Evolutionary conservation across 2,797 vertebrate species (phyloP).

Genomic region (Coccyzus lansbergi): DNA sequence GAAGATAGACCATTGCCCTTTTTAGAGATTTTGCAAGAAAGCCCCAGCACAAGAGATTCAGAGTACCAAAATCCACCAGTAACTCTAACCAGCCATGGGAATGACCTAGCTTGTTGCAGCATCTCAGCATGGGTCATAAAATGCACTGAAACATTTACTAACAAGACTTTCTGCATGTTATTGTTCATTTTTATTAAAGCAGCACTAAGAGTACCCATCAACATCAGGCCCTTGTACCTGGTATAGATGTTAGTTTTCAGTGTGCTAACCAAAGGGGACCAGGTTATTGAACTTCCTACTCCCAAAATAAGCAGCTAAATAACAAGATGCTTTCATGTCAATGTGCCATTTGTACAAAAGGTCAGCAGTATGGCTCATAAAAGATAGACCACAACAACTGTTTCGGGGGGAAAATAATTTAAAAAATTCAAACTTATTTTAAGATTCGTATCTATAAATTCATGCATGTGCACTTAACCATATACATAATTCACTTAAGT

Average conservation of each 20-base stretch:
- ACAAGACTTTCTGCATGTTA: not conserved
- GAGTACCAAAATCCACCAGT: not conserved
- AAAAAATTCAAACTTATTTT: conserved; percentile 42
- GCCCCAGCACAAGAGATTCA: not conserved
- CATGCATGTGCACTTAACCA: conserved; percentile 54
- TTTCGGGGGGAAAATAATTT: conserved; percentile 17
- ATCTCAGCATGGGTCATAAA: not conserved
- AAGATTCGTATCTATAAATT: conserved; percentile 61
- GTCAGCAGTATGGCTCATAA: not conserved
- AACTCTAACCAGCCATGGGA: not conserved
- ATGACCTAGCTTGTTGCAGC: not conserved
- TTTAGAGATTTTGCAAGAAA: not conserved
- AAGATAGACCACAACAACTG: not conserved
- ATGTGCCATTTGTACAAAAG: not conserved
- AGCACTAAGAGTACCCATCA: not conserved
- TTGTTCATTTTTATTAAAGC: conserved; percentile 19
- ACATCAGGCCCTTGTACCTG: not conserved
- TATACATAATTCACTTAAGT: conserved; percentile 63
- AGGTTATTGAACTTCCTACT: not conserved
- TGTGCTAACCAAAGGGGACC: conserved; percentile 12
- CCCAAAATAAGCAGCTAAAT: not conserved
- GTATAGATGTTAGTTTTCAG: conserved; percentile 20
- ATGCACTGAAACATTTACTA: not conserved
- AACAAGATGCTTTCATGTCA: not conserved
- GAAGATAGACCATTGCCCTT: not conserved